These are phyloP conservation scores for Pteruthius melanotis DNA, from an alignment of 2,113 vertebrate species.

Conservation along the genomic window DNA sequence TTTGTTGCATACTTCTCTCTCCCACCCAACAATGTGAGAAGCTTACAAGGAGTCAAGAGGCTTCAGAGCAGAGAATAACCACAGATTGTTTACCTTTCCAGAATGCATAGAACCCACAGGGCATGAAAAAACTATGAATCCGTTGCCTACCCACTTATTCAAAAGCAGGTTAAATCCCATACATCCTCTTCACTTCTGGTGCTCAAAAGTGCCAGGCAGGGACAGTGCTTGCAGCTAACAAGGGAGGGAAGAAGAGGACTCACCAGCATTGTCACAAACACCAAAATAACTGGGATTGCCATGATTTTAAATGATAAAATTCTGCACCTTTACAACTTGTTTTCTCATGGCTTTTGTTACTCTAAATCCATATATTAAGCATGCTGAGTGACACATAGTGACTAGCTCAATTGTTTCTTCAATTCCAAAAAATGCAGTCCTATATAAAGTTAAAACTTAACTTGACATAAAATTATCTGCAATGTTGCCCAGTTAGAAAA, in stretches of 20 bases:
- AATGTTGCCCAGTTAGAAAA: background rate
- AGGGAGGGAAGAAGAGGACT: background rate
- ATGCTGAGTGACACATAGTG: background rate
- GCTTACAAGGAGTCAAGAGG: background rate
- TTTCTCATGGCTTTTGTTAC: background rate
- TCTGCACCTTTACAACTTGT: background rate
- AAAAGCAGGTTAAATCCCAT: background rate
- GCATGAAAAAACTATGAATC: background rate
- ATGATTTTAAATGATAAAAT: background rate
- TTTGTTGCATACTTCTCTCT: background rate
- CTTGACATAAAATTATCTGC: background rate
- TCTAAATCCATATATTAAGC: background rate
- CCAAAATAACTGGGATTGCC: background rate
- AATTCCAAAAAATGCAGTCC: background rate
- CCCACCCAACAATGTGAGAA: background rate
- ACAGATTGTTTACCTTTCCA: background rate
- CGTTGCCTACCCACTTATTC: background rate
- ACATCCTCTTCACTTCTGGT: background rate
- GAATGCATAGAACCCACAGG: background rate
- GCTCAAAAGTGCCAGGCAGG: background rate
- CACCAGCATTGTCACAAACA: background rate
- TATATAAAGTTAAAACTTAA: background rate
- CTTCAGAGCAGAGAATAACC: background rate
- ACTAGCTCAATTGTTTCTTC: background rate
- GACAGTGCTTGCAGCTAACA: background rate